Evolutionary conservation across 2,797 vertebrate species (phyloP).

Genomic region (Linurgus olivaceus): DNA sequence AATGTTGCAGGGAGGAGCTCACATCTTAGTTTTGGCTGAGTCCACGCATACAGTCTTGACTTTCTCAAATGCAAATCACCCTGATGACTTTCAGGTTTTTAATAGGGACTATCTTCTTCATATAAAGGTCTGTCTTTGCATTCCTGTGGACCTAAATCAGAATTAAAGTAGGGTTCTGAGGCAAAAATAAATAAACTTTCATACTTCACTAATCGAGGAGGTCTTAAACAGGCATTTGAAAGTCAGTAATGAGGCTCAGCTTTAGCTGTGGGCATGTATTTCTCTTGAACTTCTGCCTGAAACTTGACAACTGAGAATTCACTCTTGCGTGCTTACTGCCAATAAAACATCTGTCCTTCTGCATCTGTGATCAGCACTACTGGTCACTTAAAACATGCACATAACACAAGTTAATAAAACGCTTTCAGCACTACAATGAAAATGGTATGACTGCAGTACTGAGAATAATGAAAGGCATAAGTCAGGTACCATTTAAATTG

Average conservation of each 20-base stretch:
- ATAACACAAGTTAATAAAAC: neutral
- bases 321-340: neutral
- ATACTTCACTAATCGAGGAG: neutral
- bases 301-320: constrained; percentile 23
- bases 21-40: neutral
- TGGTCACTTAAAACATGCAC: neutral
- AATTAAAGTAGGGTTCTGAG: neutral
- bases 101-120: neutral
- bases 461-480: neutral
- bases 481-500: neutral
- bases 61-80: neutral
- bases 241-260: neutral
- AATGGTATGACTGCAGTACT: neutral
- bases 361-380: neutral
- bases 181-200: neutral
- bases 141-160: neutral
- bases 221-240: neutral
- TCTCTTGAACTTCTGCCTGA: constrained; percentile 25
- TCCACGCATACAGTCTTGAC: neutral
- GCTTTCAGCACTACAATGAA: neutral
- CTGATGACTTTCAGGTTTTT: constrained; percentile 1
- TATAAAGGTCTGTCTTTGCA: neutral
- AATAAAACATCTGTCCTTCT: constrained; percentile 45
- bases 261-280: neutral
- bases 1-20: neutral